Evolutionary conservation across 2,797 vertebrate species (phyloP), one percentile per base, ranked within the genome.

Genomic region (Aldrovandia affinis): DNA sequence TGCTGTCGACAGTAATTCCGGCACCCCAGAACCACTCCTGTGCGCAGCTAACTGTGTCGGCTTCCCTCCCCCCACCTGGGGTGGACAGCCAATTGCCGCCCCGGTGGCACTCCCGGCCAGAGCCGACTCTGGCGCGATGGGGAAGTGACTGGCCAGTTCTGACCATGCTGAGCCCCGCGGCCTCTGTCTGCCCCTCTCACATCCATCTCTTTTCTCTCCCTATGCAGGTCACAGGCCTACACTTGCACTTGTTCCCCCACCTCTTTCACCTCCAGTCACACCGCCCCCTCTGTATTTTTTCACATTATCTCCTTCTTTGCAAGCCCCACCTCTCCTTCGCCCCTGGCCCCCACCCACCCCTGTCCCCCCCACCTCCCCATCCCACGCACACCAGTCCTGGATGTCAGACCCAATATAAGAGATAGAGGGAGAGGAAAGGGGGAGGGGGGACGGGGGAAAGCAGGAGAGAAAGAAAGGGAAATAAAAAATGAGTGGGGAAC

Each of bases 391-490:
- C 84, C 83, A 86, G 85, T 88, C 90, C 88, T 87, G 89, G 89
- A 88, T 90, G 89, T 91, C 88, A 65, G 86, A 86, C 90, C 86
- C 85, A 88, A 91, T 91, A 86, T 91, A 87, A 86, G 79, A 85
- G 88, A 89, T 88, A 87, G 81, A 12, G 7, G 80, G 10, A 82
- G 82, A 87, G 89, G 89, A 82, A 28, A 14, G 59, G 6, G 82
- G 83, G 87, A 88, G 89, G 79, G 87, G 86, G 89, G 81, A 81
- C 79, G 83, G 36, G 70, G 84, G 91, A 86, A 87, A 70, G 70
- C 86, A 75, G 0, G 68, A 30, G 28, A 90, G 85, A 90, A 84
- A 89, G 83, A 84, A 88, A 89, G 79, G 78, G 44, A 83, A 87
- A 83, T 80, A 55, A 81, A 86, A 84, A 65, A 82, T 88, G 86